phyloP scores from a whole-genome alignment of 2,797 vertebrate genomes.

The Manis javanica region DNA sequence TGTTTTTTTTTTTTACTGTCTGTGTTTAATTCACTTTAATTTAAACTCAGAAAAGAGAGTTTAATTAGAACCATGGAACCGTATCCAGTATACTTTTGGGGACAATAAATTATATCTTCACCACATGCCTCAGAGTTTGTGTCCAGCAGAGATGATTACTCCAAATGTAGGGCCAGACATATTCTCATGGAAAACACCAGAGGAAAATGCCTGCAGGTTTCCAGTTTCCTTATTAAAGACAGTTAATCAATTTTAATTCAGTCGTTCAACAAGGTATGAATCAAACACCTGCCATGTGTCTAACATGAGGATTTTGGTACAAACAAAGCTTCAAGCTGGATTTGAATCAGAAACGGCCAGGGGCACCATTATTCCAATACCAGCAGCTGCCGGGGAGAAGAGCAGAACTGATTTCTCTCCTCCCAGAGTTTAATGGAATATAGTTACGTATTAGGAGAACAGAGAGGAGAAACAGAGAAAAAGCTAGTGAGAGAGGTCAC shows the following conservation, averaged over 20 bases:
- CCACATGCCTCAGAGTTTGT: background rate
- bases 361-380: background rate
- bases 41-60: slow-evolving; percentile 32
- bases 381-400: background rate
- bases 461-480: background rate
- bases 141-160: background rate
- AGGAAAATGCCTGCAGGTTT: background rate
- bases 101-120: background rate
- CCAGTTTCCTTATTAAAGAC: slow-evolving; percentile 24
- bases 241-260: slow-evolving; percentile 31
- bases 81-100: background rate
- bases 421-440: background rate
- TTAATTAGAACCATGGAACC: slow-evolving; percentile 33
- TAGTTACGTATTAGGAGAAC: background rate
- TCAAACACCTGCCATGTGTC: background rate
- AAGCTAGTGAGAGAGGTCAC: background rate
- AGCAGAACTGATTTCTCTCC: background rate
- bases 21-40: slow-evolving; percentile 36
- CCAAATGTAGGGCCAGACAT: background rate
- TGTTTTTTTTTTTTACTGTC: background rate
- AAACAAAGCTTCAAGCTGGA: slow-evolving; percentile 43
- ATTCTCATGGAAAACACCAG: background rate
- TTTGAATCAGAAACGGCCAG: slow-evolving; percentile 30
- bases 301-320: background rate
- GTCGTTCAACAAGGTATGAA: slow-evolving; percentile 44